Evolutionary conservation across 1,140 invertebrate species (phyloP), one percentile per base, ranked within the genome.

Genomic region (Pinna nobilis): DNA sequence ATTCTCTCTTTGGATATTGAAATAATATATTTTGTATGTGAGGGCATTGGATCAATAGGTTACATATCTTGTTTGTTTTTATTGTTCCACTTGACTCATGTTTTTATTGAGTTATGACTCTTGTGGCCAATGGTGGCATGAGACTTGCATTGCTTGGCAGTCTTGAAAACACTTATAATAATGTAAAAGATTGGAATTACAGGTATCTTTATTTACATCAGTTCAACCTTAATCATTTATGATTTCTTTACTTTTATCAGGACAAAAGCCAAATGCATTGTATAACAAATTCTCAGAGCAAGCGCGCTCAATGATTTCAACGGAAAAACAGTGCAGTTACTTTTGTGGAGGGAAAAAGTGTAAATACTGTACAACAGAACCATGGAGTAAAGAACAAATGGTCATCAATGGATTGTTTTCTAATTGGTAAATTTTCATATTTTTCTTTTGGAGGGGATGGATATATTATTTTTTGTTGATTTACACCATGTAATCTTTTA

Each of bases 331-430:
- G 59, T 86, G 84, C 72, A 57, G 76, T 15, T 72, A 83, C 57
- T 86, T 86, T 63, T 86, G 95, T 87, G 94, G 94, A 0, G 95
- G 95, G 0, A 91, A 92, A 50, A 91, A 92, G 75, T 97, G 95
- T 88, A 94, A 94, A 85, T 96, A 95, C 88, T 94, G 96, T 86
- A 92, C 91, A 71, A 90, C 92, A 1, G 91, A 92, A 65, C 87
- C 90, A 37, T 94, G 94, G 92, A 90, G 89, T 7, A 86, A 90
- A 0, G 91, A 93, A 25, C 91, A 93, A 78, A 92, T 93, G 89
- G 94, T 94, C 0, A 92, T 97, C 71, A 91, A 93, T 70, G 94
- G 94, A 64, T 89, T 96, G 13, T 96, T 93, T 87, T 96, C 95
- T 18, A 93, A 95, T 82, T 96, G 95, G 95, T 96, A 90, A n/a